A percentile compares a stretch with the other conserved stretches of the same genome.
Conservation (phyloP, 2,797 vertebrate species). For the Podarcis siculus region DNA sequence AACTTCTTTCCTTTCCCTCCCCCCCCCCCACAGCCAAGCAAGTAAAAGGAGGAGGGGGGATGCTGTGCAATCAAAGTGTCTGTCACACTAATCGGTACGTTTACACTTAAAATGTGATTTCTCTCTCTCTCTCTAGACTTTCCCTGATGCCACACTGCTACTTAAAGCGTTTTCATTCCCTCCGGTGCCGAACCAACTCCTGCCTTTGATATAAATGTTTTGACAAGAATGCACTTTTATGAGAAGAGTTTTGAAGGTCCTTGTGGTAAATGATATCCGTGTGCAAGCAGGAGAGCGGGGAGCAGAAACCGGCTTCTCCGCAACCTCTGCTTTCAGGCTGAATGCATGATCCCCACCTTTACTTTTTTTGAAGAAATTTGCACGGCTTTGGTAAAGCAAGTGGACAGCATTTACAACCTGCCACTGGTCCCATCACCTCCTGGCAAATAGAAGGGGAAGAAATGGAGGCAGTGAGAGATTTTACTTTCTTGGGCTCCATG, state of each 20-base stretch:
- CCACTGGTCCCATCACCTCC: no score
- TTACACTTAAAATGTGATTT: not conserved
- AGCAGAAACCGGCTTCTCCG: no score
- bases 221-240: constrained; percentile 3
- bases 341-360: not conserved
- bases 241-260: not conserved
- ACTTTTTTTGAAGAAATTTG: no score
- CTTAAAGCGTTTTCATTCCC: constrained; percentile 10
- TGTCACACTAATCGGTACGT: not conserved
- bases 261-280: not conserved
- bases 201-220: constrained; percentile 26
- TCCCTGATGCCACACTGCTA: not conserved
- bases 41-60: not conserved
- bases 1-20: not conserved
- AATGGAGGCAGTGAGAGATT: no score
- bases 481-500: no score
- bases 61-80: not conserved
- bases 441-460: no score
- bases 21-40: not conserved
- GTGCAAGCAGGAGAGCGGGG: no score
- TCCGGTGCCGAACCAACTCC: not conserved
- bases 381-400: not conserved
- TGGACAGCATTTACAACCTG: not conserved
- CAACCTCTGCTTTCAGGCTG: not conserved
- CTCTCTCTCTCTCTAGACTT: not conserved